These are phyloP conservation scores for Gymnocheta viridis DNA, from an alignment of 2,888 invertebrate species.

Conservation along the genomic window DNA sequence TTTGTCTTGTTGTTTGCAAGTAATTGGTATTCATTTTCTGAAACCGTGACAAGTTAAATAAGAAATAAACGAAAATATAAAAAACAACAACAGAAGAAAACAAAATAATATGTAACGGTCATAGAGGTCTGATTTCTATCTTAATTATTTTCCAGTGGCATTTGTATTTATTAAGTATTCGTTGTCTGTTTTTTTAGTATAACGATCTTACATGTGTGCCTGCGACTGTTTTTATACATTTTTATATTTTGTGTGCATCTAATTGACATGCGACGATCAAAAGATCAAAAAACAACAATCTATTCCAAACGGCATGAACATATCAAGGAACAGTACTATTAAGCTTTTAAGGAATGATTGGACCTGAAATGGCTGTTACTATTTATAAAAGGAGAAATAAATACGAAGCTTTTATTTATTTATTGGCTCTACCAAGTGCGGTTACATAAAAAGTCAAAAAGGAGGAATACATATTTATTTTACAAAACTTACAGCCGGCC, in stretches of 20 bases:
- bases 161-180: slow-evolving; percentile 26
- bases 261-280: slow-evolving; percentile 75
- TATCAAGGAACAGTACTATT: slow-evolving; percentile 10
- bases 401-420: no score
- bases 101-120: slow-evolving; percentile 36
- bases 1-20: slow-evolving; percentile 37
- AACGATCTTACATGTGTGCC: slow-evolving; percentile 22
- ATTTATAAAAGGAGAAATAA: no score
- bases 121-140: slow-evolving; percentile 60
- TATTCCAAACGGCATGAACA: background rate
- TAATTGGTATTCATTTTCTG: slow-evolving; percentile 49
- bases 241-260: slow-evolving; percentile 77
- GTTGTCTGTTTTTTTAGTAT: background rate
- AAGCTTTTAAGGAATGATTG: background rate
- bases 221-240: background rate
- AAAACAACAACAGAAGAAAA: background rate
- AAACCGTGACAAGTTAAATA: slow-evolving; percentile 47
- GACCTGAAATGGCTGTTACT: background rate
- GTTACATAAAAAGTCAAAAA: no score
- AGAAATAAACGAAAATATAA: slow-evolving; percentile 15
- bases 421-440: no score
- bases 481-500: no score
- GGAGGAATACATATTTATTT: no score
- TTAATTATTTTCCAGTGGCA: slow-evolving; percentile 44
- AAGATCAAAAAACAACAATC: slow-evolving; percentile 72